Percentiles rank a stretch among this genome's conserved stretches.
Evolutionary conservation across 1,140 invertebrate genomes (phyloP).

Genomic region (Neotoxoptera formosana): DNA sequence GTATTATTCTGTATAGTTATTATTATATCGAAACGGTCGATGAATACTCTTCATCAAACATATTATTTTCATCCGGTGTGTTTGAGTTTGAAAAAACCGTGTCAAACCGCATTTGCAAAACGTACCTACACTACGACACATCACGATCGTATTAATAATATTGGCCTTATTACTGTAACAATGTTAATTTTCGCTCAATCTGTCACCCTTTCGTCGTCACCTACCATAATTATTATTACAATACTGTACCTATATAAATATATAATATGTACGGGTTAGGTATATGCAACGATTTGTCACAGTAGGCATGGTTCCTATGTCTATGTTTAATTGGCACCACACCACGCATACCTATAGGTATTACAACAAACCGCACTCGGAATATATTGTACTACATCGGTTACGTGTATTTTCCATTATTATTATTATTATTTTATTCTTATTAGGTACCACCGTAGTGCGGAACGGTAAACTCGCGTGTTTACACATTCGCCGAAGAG

Average conservation of each 20-base stretch:
- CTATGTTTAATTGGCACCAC: background rate
- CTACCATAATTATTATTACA: background rate
- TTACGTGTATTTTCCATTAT: background rate
- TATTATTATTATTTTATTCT: background rate
- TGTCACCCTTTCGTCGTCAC: background rate
- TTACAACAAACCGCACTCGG: background rate
- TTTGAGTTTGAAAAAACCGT: slow-evolving; percentile 3
- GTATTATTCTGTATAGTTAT: too few species aligned
- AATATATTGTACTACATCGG: background rate
- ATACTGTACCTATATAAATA: background rate
- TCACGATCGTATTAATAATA: background rate
- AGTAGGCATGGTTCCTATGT: slow-evolving; percentile 8
- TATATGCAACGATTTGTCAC: background rate
- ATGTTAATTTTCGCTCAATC: background rate
- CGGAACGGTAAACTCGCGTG: background rate
- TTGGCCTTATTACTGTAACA: background rate
- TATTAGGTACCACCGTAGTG: background rate
- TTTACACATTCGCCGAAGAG: background rate
- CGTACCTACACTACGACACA: background rate
- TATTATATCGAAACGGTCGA: too few species aligned
- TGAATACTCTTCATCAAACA: background rate
- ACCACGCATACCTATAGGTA: background rate
- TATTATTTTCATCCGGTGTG: background rate
- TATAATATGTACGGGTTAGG: background rate
- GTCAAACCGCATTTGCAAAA: background rate